Base-by-base conservation (phyloP, 2,797 vertebrate species). In the Calcarius lapponicus region DNA sequence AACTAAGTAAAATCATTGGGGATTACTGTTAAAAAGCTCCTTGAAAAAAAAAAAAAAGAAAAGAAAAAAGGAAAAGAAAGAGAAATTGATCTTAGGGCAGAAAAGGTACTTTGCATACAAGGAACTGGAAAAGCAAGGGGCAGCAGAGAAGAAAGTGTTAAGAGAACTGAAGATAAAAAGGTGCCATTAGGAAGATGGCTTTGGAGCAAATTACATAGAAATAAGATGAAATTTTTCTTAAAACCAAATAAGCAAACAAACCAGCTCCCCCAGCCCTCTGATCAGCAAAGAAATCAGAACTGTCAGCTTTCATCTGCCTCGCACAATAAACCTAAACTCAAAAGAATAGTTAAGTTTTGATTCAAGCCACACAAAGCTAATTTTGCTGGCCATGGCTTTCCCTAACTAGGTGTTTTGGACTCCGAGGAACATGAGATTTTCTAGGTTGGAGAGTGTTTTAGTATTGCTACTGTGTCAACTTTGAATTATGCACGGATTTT, bases 401-500 rank as follows among this genome's bases (percentile, higher is more conserved):
- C 57, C 62, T 93, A 65, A 56, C 22, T 45, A 22, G 11, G 24
- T 72, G 60, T 45, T 91, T 92, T 75, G 53, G 32, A 90, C 60
- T 80, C 69, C 2, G 11, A 86, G 66, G 56, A 93, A 66, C 31
- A 31, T 12, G 56, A 93, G 38, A 47, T 88, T 92, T 92, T 86
- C 64, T 65, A 57, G 71, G 42, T 0, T 70, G 90, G 42, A 72
- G 62, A 79, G 45, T 54, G 56, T 81, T 91, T 86, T 66, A 91
- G n/a, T 58, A 70, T 58, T 74, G 80, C 80, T 92, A 82, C 74
- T 54, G 70, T 92, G 92, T 96, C 86, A 94, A 95, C 80, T 90
- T 94, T 82, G 91, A 96, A 82, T 95, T 96, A 93, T 85, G 80
- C 78, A 76, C 47, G n/a, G 86, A 70, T 93, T 94, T 96, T 95